Evolutionary conservation across 2,797 vertebrate genomes (phyloP), one percentile per base, ranked within the genome.

Genomic region (Anas capensis): DNA sequence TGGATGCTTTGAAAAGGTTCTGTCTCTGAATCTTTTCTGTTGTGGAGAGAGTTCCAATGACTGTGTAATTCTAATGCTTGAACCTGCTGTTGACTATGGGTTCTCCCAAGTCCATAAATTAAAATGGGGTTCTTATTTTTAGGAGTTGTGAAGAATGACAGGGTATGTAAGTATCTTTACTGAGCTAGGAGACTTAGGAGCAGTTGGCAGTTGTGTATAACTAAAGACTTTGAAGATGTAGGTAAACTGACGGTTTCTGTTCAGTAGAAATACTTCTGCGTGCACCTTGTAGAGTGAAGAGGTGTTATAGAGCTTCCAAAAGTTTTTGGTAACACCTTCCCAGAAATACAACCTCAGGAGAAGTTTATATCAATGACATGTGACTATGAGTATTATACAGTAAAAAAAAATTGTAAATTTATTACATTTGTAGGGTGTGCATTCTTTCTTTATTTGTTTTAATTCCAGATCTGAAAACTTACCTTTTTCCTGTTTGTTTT

Each of bases 381-480:
- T 62, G 24, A 19, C 8, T 69, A 88, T 44, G 11, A 73, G 29
- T 71, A 11, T 27, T 65, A 18, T 4, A 4, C 12, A 53, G 15
- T 15, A 58, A 15, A 91, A 82, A 8, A 82, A 8, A 72, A 42
- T 18, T 21, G 24, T 66, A 84, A 82, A 51, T 1, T 6, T 61
- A 17, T 1, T 44, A 54, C 6, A 2, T 80, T 69, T 53, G 6
- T 34, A 26, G 14, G 3, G 1, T 62, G 13, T 70, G 31, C 23
- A 10, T 76, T 72, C 10, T 48, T 76, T 76, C 24, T 21, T 33
- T 12, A 84, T 93, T 17, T 93, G 2, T 94, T 96, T 84, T 92
- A 85, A 57, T 97, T 97, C 69, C 65, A 92, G 84, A 62, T 75
- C 64, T 92, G 90, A 82, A 91, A 79, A 84, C 56, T 93, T 71